Evolutionary conservation across 2,797 vertebrate species (phyloP).

Genomic region (Sebastes goodei): DNA sequence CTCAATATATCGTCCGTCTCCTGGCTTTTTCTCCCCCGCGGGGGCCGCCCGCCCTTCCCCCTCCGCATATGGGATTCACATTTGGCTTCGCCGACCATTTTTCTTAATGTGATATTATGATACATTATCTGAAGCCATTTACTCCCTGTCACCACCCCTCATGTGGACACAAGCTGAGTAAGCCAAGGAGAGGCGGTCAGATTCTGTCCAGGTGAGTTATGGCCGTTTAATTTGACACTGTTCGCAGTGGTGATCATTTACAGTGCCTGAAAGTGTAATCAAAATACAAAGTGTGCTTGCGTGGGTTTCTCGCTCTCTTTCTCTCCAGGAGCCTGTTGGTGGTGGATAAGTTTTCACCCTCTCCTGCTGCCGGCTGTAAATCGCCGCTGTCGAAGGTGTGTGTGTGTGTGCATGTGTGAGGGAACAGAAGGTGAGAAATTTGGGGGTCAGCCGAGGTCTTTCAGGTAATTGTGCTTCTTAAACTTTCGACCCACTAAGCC

Average conservation of each 20-base stretch:
- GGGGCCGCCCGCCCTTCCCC: background rate
- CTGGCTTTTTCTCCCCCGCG: background rate
- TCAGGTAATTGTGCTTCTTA: constrained; percentile 83
- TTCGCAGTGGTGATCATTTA: constrained; percentile 57
- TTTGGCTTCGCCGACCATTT: constrained; percentile 59
- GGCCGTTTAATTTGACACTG: constrained; percentile 61
- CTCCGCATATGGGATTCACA: constrained; percentile 76
- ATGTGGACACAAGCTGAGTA: constrained; percentile 40
- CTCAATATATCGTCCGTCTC: constrained; percentile 29
- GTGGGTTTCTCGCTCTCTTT: constrained; percentile 7
- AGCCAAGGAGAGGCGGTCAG: constrained; percentile 41
- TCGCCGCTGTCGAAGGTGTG: constrained; percentile 61
- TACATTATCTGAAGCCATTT: constrained; percentile 73
- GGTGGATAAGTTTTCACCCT: constrained; percentile 51
- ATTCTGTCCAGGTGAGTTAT: constrained; percentile 65
- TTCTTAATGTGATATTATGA: constrained; percentile 76
- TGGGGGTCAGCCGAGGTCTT: constrained; percentile 74
- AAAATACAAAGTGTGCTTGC: constrained; percentile 60
- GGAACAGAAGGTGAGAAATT: constrained; percentile 79
- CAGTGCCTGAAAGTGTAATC: constrained; percentile 60
- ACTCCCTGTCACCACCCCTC: constrained; percentile 72
- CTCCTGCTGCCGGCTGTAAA: constrained; percentile 76
- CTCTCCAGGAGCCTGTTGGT: constrained; percentile 56
- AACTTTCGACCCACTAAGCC: constrained; percentile 82
- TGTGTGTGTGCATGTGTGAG: constrained; percentile 36